Evolutionary conservation across 2,888 invertebrate species (phyloP).

Genomic region (Polyommatus iphigenia): DNA sequence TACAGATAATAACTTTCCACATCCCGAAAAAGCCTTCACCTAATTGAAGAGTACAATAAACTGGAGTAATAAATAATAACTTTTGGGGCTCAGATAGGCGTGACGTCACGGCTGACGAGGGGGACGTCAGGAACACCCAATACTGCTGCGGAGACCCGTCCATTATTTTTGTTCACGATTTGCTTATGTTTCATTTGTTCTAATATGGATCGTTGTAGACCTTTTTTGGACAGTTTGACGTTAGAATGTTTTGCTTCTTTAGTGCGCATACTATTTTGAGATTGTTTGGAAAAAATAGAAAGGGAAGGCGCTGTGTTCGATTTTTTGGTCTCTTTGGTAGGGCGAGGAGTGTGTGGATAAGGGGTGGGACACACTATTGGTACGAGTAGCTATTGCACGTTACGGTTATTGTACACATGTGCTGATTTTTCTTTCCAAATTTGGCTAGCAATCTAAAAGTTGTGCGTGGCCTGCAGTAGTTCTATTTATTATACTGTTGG

Average conservation of each 20-base stretch:
- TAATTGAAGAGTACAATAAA: conserved; percentile 29
- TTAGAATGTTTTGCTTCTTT: neutral
- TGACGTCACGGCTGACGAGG: conserved; percentile 42
- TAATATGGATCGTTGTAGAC: neutral
- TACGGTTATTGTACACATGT: neutral
- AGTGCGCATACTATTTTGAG: neutral
- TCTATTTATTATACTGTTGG: neutral
- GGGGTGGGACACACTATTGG: too few species aligned
- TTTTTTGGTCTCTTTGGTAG: neutral
- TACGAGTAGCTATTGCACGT: too few species aligned
- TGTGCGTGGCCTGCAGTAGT: neutral
- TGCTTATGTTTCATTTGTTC: conserved; percentile 24
- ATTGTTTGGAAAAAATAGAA: neutral
- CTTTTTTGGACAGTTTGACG: conserved; percentile 4
- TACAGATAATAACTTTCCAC: neutral
- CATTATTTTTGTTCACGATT: conserved; percentile 26
- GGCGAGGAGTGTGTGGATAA: neutral
- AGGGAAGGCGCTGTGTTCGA: neutral
- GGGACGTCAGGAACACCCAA: conserved; percentile 39
- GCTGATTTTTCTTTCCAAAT: neutral
- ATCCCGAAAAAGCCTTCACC: neutral
- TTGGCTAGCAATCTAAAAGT: too few species aligned
- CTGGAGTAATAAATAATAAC: conserved; percentile 29
- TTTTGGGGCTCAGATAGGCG: conserved; percentile 36
- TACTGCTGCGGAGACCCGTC: conserved; percentile 30